These are phyloP conservation scores for Perithous albicinctus DNA, from an alignment of 2,888 invertebrate species.

Conservation along the genomic window DNA sequence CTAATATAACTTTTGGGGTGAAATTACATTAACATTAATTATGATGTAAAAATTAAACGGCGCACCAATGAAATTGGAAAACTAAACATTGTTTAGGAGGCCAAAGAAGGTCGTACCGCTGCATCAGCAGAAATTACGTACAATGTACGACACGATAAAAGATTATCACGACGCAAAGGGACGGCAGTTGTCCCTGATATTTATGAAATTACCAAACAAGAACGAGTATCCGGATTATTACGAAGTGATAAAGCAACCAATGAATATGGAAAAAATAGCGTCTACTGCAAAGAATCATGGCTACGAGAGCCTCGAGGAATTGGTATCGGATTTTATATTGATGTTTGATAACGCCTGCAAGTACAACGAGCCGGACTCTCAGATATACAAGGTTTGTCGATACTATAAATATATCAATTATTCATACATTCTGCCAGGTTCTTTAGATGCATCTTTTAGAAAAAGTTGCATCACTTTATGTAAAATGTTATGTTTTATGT, in stretches of 20 bases:
- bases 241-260: constrained; percentile 97
- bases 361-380: constrained; percentile 98
- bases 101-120: constrained; percentile 82
- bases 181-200: constrained; percentile 96
- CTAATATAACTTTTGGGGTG: too few species aligned
- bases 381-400: constrained; percentile 93
- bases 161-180: constrained; percentile 95
- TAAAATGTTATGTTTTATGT: too few species aligned
- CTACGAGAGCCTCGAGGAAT: constrained; percentile 94
- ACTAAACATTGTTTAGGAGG: constrained; percentile 73
- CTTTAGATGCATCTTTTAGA: too few species aligned
- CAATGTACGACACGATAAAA: constrained; percentile 94
- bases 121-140: constrained; percentile 91
- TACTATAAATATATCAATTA: too few species aligned
- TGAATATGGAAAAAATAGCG: constrained; percentile 97
- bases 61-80: constrained; percentile 56
- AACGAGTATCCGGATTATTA: constrained; percentile 98
- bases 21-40: background rate
- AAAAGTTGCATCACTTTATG: too few species aligned
- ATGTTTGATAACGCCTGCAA: constrained; percentile 99
- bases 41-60: background rate
- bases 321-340: constrained; percentile 94
- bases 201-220: constrained; percentile 97
- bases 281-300: constrained; percentile 91
- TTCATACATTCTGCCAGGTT: too few species aligned